A percentile compares a stretch with the other conserved stretches of the same genome.
These are phyloP conservation scores for Rynchops niger DNA, from an alignment of 2,113 vertebrate species.

Conservation along the genomic window DNA sequence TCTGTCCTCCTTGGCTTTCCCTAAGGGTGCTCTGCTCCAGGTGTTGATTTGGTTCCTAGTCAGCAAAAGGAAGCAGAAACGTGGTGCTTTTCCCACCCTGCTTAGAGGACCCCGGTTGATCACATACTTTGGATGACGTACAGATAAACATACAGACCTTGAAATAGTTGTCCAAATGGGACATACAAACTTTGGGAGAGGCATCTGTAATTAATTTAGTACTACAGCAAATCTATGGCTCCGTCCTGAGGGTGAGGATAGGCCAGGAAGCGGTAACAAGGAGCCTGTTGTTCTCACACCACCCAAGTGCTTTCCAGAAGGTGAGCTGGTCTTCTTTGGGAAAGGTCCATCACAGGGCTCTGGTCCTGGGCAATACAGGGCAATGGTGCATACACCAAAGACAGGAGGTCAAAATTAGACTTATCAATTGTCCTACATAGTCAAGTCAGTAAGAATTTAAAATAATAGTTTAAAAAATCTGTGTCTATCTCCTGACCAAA, in stretches of 20 bases:
- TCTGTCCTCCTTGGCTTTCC: background rate
- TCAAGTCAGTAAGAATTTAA: background rate
- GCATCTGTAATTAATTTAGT: background rate
- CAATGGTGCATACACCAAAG: background rate
- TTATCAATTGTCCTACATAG: background rate
- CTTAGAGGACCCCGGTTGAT: background rate
- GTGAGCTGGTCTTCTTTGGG: background rate
- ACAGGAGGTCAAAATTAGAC: background rate
- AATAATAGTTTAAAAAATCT: background rate
- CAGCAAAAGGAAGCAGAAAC: background rate
- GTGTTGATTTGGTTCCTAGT: background rate
- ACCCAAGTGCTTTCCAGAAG: background rate
- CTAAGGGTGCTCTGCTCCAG: background rate
- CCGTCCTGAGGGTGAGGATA: fast-evolving
- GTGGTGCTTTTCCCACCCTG: background rate
- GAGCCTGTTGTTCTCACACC: background rate
- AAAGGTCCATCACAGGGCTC: background rate
- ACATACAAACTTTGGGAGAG: background rate
- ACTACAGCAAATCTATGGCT: background rate
- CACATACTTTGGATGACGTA: background rate
- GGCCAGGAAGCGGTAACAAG: background rate
- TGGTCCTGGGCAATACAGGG: background rate
- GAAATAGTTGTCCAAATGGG: background rate
- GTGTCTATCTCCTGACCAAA: background rate
- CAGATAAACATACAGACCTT: background rate